Evolutionary conservation across 2,797 vertebrate genomes (phyloP).

Genomic region (Enoplosus armatus): DNA sequence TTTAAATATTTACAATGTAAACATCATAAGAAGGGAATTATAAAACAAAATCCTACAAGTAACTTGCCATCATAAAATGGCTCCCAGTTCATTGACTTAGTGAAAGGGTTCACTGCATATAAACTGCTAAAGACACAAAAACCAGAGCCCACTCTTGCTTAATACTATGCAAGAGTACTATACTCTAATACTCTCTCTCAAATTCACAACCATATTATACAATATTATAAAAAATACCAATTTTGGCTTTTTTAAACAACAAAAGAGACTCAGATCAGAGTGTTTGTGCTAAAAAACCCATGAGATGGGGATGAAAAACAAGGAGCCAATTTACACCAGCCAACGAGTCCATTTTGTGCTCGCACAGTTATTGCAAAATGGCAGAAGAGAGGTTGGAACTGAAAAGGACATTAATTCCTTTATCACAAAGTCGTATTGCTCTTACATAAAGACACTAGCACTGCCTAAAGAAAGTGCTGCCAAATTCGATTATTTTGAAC

Average conservation of each 20-base stretch:
- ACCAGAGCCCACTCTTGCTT: not conserved
- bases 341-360: constrained; percentile 53
- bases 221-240: constrained; percentile 29
- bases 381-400: constrained; percentile 15
- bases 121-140: not conserved
- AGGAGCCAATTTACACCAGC: constrained; percentile 33
- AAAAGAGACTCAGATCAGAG: constrained; percentile 7
- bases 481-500: constrained; percentile 2
- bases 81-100: constrained; percentile 7
- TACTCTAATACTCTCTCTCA: too few relatives aligned
- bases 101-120: constrained; percentile 5
- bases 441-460: not conserved
- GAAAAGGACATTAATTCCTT: constrained; percentile 8
- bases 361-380: constrained; percentile 19
- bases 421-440: not conserved
- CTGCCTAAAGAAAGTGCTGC: not conserved
- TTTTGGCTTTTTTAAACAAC: constrained; percentile 27
- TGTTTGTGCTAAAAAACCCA: constrained; percentile 30
- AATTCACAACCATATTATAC: too few relatives aligned
- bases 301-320: constrained; percentile 36
- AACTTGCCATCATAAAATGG: constrained; percentile 18
- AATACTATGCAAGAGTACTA: too few relatives aligned
- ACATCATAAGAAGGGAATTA: constrained; percentile 51
- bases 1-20: constrained; percentile 55
- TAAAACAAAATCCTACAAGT: constrained; percentile 33